A percentile compares a stretch with the other conserved stretches of the same genome.
These are phyloP conservation scores for Acanthococcus lagerstroemiae DNA, from an alignment of 2,888 invertebrate genomes.

Conservation along the genomic window DNA sequence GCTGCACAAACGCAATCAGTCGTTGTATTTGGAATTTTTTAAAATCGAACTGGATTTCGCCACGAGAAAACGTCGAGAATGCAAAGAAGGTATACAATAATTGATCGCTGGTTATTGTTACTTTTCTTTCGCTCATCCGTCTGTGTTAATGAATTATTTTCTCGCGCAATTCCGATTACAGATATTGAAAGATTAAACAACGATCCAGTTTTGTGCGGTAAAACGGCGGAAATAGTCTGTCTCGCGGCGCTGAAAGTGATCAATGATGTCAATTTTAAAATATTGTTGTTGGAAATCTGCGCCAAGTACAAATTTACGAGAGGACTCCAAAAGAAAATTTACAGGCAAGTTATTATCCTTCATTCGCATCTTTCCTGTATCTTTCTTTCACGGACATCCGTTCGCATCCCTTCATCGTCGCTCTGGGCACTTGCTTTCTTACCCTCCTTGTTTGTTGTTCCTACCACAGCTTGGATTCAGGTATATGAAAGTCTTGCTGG, in stretches of 20 bases:
- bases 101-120: neutral
- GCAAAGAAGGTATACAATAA: slow-evolving; percentile 6
- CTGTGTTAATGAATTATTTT: neutral
- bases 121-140: neutral
- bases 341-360: neutral
- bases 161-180: neutral
- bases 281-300: slow-evolving; percentile 10
- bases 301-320: slow-evolving; percentile 11
- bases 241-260: slow-evolving; percentile 12
- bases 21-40: slow-evolving; percentile 14
- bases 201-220: slow-evolving; percentile 21
- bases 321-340: slow-evolving; percentile 18
- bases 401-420: too few relatives aligned
- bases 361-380: neutral
- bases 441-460: too few relatives aligned
- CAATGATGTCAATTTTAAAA: slow-evolving; percentile 8
- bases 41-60: slow-evolving; percentile 20
- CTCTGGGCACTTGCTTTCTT: too few relatives aligned
- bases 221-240: slow-evolving; percentile 17
- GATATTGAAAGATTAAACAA: slow-evolving; percentile 11
- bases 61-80: slow-evolving; percentile 7
- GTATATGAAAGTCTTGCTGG: too few relatives aligned
- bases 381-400: too few relatives aligned
- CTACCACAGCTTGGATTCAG: too few relatives aligned
- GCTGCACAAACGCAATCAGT: slow-evolving; percentile 10